phyloP scores from a whole-genome alignment of 2,888 invertebrate genomes.

The Chaetogeoica ovagalla region DNA sequence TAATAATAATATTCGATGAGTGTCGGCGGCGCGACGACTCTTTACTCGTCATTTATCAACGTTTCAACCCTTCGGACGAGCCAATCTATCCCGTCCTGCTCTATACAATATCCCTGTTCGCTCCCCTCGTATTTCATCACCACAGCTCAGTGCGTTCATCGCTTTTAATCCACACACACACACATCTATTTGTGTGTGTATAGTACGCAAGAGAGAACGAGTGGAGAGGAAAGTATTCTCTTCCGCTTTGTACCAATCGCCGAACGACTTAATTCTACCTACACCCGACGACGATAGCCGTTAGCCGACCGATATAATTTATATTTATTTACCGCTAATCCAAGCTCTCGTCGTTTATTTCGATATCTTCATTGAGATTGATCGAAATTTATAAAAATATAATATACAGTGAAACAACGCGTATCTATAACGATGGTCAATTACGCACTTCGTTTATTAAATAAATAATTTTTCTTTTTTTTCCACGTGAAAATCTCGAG shows the following conservation, averaged over 20 bases:
- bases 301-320: background rate
- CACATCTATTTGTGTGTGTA: too few species aligned
- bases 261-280: slow-evolving; percentile 22
- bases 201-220: too few species aligned
- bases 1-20: slow-evolving; percentile 42
- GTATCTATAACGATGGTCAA: too few species aligned
- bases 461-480: too few species aligned
- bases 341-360: too few species aligned
- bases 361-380: too few species aligned
- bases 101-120: background rate
- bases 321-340: background rate
- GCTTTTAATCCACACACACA: background rate
- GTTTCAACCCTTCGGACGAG: background rate
- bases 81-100: background rate
- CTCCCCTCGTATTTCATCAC: background rate
- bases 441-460: too few species aligned
- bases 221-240: too few species aligned
- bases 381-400: too few species aligned
- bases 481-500: too few species aligned
- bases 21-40: slow-evolving; percentile 27
- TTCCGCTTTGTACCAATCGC: slow-evolving; percentile 2
- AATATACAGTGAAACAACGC: too few species aligned
- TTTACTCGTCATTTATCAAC: slow-evolving; percentile 50
- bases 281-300: too few species aligned
- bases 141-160: background rate